Evolutionary conservation across 2,797 vertebrate genomes (phyloP).

Genomic region (Melanotaenia pygmaea): DNA sequence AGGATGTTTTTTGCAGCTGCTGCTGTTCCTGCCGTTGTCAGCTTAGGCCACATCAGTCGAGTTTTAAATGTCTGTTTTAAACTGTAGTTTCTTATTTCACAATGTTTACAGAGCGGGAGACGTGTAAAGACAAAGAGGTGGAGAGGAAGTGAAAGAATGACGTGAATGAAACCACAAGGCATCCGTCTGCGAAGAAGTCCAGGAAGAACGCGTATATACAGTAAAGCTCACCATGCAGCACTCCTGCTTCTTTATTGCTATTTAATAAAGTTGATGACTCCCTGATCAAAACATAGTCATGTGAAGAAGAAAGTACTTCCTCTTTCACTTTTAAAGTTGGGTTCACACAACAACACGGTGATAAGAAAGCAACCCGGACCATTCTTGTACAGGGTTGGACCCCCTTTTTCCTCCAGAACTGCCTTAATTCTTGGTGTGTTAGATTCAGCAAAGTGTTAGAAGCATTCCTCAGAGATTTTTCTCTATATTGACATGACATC

Average conservation of each 20-base stretch:
- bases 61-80: neutral
- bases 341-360: neutral
- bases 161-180: conserved; percentile 62
- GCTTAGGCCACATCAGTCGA: neutral
- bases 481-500: too few species aligned
- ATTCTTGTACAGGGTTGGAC: too few species aligned
- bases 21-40: neutral
- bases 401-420: too few species aligned
- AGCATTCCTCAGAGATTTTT: too few species aligned
- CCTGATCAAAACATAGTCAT: neutral
- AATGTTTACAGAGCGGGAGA: conserved; percentile 14
- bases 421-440: too few species aligned
- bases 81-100: neutral
- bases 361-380: too few species aligned
- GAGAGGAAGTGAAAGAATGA: conserved; percentile 69
- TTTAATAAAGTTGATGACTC: neutral
- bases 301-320: too few species aligned
- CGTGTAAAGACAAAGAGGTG: conserved; percentile 12
- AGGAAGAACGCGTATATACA: conserved; percentile 26
- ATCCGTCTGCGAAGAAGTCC: conserved; percentile 41
- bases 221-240: neutral
- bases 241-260: neutral
- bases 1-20: neutral
- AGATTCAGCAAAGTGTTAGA: too few species aligned
- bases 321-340: too few species aligned